phyloP scores from a whole-genome alignment of 2,113 vertebrate genomes.

The Silurus glanis region DNA sequence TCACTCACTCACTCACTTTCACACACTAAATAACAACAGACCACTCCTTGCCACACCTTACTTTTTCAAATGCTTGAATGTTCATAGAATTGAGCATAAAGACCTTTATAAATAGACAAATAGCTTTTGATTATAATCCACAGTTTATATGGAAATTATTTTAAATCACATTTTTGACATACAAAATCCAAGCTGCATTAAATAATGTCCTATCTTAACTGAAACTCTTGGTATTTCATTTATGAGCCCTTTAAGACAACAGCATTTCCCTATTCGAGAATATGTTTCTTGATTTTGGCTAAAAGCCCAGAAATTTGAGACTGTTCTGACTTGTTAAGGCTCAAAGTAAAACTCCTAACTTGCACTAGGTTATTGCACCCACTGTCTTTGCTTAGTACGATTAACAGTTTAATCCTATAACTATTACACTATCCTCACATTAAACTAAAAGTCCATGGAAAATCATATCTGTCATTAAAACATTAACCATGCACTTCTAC shows the following conservation, averaged over 20 bases:
- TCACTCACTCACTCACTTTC: constrained; percentile 38
- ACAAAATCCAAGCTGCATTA: neutral
- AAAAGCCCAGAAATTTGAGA: constrained; percentile 30
- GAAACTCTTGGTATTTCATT: constrained; percentile 31
- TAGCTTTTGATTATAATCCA: too few species aligned
- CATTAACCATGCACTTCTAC: neutral
- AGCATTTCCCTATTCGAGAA: neutral
- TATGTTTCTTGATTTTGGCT: neutral
- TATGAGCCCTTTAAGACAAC: constrained; percentile 17
- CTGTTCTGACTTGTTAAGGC: constrained; percentile 42
- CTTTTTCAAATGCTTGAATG: neutral
- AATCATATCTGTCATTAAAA: neutral
- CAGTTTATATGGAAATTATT: neutral
- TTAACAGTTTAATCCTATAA: neutral
- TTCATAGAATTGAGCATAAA: neutral
- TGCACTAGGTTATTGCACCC: neutral
- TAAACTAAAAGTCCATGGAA: neutral
- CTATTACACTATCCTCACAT: neutral
- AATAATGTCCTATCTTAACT: neutral
- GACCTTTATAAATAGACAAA: neutral
- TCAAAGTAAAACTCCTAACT: constrained; percentile 6
- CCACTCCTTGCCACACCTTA: constrained; percentile 50
- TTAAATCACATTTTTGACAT: neutral
- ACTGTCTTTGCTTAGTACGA: neutral
- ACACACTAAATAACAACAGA: constrained; percentile 15